A percentile compares a stretch with the other conserved stretches of the same genome.
These are phyloP conservation scores for Numenius arquata DNA, from an alignment of 2,113 vertebrate species.

Conservation along the genomic window DNA sequence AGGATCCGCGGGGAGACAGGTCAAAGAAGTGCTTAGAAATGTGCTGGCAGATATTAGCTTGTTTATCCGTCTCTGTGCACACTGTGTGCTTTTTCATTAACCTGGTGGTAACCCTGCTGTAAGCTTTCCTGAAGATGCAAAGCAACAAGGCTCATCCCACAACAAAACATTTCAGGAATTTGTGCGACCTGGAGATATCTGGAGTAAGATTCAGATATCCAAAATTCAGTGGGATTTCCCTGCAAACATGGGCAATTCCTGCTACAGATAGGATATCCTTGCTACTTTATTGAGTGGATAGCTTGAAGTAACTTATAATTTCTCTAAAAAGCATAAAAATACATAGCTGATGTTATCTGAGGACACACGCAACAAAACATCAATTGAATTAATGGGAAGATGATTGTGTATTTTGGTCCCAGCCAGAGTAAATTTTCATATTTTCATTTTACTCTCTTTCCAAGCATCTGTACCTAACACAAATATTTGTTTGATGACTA, in stretches of 20 bases:
- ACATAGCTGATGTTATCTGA: neutral
- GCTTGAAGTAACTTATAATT: neutral
- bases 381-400: neutral
- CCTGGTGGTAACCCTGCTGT: neutral
- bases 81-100: neutral
- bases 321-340: neutral
- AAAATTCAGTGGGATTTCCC: neutral
- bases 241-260: neutral
- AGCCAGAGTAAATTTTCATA: neutral
- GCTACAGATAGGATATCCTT: neutral
- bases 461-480: conserved; percentile 6
- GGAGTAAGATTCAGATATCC: neutral
- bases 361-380: neutral
- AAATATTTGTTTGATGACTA: conserved; percentile 20
- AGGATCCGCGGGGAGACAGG: neutral
- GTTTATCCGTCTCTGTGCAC: neutral
- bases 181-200: neutral
- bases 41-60: neutral
- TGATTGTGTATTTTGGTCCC: neutral
- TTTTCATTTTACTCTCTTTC: neutral
- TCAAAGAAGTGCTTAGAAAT: neutral
- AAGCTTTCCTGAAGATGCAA: conserved; percentile 17
- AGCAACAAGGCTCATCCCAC: neutral
- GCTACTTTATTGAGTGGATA: neutral
- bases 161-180: conserved; percentile 6